phyloP scores from a whole-genome alignment of 2,113 vertebrate species.

The Xyrauchen texanus region DNA sequence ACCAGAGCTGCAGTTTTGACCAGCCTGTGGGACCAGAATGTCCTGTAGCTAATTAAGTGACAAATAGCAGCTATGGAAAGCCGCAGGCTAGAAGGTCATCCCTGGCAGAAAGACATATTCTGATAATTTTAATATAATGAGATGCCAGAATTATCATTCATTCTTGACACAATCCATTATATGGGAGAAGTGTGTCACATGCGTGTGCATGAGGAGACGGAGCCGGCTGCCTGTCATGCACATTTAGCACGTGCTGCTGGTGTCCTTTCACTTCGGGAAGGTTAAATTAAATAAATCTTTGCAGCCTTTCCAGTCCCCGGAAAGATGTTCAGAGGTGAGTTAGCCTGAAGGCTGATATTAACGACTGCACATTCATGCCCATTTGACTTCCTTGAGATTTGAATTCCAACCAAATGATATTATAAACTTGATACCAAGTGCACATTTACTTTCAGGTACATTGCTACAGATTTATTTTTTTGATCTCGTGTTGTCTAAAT shows the following conservation, averaged over 20 bases:
- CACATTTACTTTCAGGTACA: too few species aligned
- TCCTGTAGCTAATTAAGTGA: slow-evolving; percentile 49
- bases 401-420: neutral
- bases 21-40: slow-evolving; percentile 1
- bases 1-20: slow-evolving; percentile 14
- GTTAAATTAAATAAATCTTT: slow-evolving; percentile 29
- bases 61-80: slow-evolving; percentile 38
- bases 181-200: neutral
- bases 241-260: slow-evolving; percentile 12
- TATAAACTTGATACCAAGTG: too few species aligned
- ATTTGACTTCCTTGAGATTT: neutral
- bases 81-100: slow-evolving; percentile 39
- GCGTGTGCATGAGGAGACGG: neutral
- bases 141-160: slow-evolving; percentile 24
- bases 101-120: slow-evolving; percentile 29
- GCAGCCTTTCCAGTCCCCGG: slow-evolving; percentile 5
- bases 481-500: too few species aligned
- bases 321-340: slow-evolving; percentile 18
- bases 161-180: neutral
- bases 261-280: slow-evolving; percentile 18
- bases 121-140: slow-evolving; percentile 39
- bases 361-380: neutral
- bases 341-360: slow-evolving; percentile 8
- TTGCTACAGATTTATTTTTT: too few species aligned
- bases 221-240: neutral